Evolutionary conservation across 2,113 vertebrate genomes (phyloP).

Genomic region (Brachypteracias leptosomus): DNA sequence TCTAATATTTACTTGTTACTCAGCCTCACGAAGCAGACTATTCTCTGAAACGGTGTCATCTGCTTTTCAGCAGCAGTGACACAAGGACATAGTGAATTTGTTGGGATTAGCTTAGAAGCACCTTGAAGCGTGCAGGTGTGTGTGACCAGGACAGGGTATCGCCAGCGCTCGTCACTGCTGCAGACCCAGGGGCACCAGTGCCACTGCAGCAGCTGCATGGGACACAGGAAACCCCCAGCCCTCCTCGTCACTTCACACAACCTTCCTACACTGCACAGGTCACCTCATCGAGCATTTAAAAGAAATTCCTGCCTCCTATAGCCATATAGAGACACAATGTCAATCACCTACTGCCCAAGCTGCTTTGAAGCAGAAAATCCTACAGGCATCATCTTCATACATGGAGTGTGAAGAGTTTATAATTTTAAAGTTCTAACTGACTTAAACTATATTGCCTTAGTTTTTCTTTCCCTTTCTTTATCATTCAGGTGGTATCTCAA

Average conservation of each 20-base stretch:
- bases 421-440: not conserved
- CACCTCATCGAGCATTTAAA: not conserved
- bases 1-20: not conserved
- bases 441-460: not conserved
- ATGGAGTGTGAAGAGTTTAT: not conserved
- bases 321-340: fast-evolving
- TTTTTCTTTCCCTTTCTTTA: not conserved
- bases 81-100: not conserved
- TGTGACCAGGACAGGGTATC: fast-evolving
- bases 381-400: not conserved
- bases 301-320: not conserved
- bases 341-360: not conserved
- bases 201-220: not conserved
- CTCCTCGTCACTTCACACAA: not conserved
- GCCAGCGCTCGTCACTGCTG: fast-evolving
- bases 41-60: not conserved
- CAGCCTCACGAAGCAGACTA: not conserved
- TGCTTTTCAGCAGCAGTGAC: not conserved
- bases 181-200: not conserved
- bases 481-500: not conserved
- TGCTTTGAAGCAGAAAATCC: not conserved
- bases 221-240: not conserved
- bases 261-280: not conserved
- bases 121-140: fast-evolving
- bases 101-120: not conserved